phyloP scores from a whole-genome alignment of 1,140 invertebrate species.

The Parasteatoda tepidariorum region DNA sequence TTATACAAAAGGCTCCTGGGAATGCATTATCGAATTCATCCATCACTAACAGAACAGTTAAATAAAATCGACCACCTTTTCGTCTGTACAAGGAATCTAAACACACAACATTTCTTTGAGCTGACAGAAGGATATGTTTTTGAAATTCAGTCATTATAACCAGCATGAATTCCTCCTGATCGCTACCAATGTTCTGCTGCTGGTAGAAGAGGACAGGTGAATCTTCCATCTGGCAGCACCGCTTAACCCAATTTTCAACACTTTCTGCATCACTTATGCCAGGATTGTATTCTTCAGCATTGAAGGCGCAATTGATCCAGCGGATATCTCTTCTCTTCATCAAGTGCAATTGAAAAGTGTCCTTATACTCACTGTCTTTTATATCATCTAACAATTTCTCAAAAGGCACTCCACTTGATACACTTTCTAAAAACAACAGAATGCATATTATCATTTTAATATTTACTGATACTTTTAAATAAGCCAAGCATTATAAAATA shows the following conservation, averaged over 20 bases:
- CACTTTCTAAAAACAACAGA: constrained; percentile 9
- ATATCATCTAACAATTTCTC: constrained; percentile 32
- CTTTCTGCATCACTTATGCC: constrained; percentile 48
- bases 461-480: no score
- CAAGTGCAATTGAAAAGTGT: constrained; percentile 17
- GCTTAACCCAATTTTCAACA: constrained; percentile 22
- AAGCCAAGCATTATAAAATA: no score
- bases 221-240: constrained; percentile 41
- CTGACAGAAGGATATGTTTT: constrained; percentile 25
- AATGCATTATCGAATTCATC: constrained; percentile 37
- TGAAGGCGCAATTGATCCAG: constrained; percentile 16
- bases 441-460: no score
- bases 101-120: constrained; percentile 20
- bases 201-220: constrained; percentile 33
- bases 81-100: constrained; percentile 15
- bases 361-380: constrained; percentile 9
- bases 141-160: constrained; percentile 55
- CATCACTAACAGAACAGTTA: constrained; percentile 38
- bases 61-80: constrained; percentile 42
- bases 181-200: background rate
- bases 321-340: constrained; percentile 24
- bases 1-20: constrained; percentile 50
- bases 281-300: constrained; percentile 9
- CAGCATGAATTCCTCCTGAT: constrained; percentile 24
- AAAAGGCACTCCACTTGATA: constrained; percentile 20